Conservation (phyloP, 2,888 invertebrate genomes). For the Eurytoma adleriae region DNA sequence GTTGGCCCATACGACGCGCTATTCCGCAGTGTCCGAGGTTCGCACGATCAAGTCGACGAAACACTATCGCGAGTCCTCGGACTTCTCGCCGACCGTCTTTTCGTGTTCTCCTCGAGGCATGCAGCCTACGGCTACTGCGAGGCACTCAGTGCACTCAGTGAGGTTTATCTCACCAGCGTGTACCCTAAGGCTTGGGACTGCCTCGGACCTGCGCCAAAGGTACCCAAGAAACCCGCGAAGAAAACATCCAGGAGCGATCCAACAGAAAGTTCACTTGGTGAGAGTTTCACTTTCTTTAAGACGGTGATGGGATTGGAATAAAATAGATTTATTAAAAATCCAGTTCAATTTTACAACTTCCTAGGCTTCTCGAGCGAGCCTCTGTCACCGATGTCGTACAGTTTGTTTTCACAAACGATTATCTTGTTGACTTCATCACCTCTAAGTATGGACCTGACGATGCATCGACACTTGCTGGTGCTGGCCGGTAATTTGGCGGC, state of each 20-base stretch:
- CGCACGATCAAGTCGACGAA: constrained; percentile 74
- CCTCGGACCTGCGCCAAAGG: constrained; percentile 54
- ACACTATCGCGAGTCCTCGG: constrained; percentile 79
- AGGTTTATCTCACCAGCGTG: constrained; percentile 82
- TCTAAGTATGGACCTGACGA: constrained; percentile 77
- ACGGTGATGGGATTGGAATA: not conserved
- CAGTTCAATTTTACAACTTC: not conserved
- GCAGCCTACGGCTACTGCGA: constrained; percentile 83
- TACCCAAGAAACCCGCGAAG: constrained; percentile 39
- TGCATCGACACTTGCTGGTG: constrained; percentile 75
- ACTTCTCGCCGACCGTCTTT: constrained; percentile 77
- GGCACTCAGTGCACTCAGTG: constrained; percentile 82
- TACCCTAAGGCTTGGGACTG: constrained; percentile 84
- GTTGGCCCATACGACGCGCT: constrained; percentile 77
- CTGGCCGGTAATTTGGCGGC: constrained; percentile 75
- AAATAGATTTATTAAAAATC: too few species aligned
- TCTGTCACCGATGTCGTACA: constrained; percentile 61
- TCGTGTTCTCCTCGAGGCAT: constrained; percentile 82
- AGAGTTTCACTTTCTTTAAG: not conserved
- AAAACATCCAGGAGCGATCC: constrained; percentile 58
- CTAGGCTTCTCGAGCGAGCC: constrained; percentile 53
- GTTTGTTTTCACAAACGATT: constrained; percentile 72
- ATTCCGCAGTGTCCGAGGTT: constrained; percentile 60
- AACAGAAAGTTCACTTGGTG: constrained; percentile 34
- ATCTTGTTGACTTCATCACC: constrained; percentile 77